phyloP scores from a whole-genome alignment of 2,113 vertebrate species.

The Hiodon alosoides region DNA sequence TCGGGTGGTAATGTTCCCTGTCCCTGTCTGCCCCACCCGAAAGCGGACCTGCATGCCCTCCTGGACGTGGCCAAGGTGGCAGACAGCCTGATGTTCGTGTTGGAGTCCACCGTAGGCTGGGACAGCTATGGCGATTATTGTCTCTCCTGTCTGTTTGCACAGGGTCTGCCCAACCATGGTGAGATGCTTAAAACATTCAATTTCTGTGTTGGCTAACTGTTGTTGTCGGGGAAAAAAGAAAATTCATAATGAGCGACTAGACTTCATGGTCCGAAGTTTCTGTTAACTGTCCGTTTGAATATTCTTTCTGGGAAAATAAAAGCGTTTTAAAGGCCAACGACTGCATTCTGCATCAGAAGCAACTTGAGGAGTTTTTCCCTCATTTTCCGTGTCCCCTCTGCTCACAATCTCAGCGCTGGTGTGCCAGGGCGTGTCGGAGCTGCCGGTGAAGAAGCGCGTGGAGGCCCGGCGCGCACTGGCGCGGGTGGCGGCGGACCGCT shows the following conservation, averaged over 20 bases:
- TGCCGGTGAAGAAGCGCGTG: conserved; percentile 76
- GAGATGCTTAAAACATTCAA: conserved; percentile 36
- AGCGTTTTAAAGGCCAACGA: not conserved
- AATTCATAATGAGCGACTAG: too few species aligned
- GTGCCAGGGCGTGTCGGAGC: conserved; percentile 69
- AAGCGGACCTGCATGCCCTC: conserved; percentile 79
- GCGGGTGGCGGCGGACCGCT: conserved; percentile 74
- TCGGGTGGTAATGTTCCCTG: not conserved
- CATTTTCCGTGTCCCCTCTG: not conserved
- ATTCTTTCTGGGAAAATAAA: too few species aligned
- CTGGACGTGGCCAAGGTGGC: conserved; percentile 89
- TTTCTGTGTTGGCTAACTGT: not conserved
- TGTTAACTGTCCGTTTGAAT: too few species aligned
- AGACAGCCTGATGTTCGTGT: conserved; percentile 82
- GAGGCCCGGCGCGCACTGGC: conserved; percentile 73
- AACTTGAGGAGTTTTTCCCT: too few species aligned
- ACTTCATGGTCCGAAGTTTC: too few species aligned
- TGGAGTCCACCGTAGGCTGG: conserved; percentile 82
- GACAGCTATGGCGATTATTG: conserved; percentile 83
- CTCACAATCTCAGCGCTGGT: conserved; percentile 65
- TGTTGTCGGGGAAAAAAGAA: too few species aligned
- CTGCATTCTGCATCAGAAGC: too few species aligned
- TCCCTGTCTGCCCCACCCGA: not conserved
- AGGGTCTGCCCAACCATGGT: conserved; percentile 90
- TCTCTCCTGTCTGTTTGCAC: conserved; percentile 88